Evolutionary conservation across 2,888 invertebrate species (phyloP).

Genomic region (Drosophila austrosaltans): DNA sequence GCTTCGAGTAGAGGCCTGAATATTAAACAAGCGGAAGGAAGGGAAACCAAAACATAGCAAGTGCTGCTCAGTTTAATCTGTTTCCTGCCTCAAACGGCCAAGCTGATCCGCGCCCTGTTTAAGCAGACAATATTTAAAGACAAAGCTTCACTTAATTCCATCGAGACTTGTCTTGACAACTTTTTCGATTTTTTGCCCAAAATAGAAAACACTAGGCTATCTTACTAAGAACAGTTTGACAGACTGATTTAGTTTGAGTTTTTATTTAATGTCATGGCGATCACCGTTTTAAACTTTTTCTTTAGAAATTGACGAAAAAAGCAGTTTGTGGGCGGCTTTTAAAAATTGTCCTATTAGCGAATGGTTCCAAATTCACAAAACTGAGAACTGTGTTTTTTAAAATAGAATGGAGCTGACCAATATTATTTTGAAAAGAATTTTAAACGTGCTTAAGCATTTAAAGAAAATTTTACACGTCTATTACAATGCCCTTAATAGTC

Average conservation of each 20-base stretch:
- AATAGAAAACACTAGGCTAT: not conserved
- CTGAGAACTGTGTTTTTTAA: not conserved
- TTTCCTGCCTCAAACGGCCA: conserved; percentile 53
- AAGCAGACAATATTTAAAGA: conserved; percentile 29
- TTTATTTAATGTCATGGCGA: no score
- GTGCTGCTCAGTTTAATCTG: conserved; percentile 77
- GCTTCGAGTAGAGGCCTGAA: conserved; percentile 50
- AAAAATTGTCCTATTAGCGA: no score
- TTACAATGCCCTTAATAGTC: conserved; percentile 32
- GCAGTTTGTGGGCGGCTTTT: no score
- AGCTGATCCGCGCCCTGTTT: conserved; percentile 21
- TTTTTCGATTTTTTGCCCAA: conserved; percentile 2
- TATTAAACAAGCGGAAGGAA: conserved; percentile 72
- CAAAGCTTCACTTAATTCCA: conserved; percentile 36
- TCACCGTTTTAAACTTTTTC: no score
- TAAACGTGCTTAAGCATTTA: not conserved
- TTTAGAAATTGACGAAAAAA: no score
- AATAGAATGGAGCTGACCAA: not conserved
- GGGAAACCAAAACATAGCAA: conserved; percentile 65
- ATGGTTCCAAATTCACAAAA: no score
- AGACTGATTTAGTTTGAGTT: no score
- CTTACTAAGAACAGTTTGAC: no score
- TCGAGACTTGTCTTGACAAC: conserved; percentile 28
- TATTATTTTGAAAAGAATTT: not conserved
- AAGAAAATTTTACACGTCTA: not conserved